These are phyloP conservation scores for Carlito syrichta DNA, from an alignment of 2,113 vertebrate species.

Conservation along the genomic window DNA sequence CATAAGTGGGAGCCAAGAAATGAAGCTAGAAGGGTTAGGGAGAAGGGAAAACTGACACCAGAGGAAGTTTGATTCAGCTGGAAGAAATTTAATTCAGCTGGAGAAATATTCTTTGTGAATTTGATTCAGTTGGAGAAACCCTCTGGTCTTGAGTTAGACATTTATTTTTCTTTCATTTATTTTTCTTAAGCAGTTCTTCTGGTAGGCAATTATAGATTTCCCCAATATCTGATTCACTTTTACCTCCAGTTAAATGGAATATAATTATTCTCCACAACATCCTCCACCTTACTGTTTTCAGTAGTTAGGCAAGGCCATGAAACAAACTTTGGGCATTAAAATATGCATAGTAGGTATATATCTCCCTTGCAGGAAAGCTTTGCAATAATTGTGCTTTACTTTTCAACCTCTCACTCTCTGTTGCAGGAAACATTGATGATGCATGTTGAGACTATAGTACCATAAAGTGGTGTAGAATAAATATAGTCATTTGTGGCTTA, in stretches of 20 bases:
- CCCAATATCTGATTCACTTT: neutral
- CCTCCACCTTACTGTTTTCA: neutral
- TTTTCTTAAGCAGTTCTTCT: neutral
- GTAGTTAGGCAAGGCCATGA: neutral
- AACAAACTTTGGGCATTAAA: neutral
- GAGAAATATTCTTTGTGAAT: constrained; percentile 39
- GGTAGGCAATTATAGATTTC: neutral
- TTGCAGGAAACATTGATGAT: neutral
- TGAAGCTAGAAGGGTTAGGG: neutral
- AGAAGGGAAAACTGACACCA: neutral
- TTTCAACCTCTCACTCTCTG: neutral
- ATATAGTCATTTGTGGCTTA: neutral
- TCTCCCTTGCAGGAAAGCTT: neutral
- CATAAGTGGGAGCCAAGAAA: neutral
- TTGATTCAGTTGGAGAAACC: constrained; percentile 31
- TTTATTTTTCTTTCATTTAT: neutral
- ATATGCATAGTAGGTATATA: neutral
- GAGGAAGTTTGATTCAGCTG: neutral
- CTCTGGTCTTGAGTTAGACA: neutral
- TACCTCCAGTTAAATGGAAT: neutral
- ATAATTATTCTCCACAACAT: neutral
- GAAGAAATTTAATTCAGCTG: constrained; percentile 21
- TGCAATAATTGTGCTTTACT: neutral
- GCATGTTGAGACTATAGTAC: neutral
- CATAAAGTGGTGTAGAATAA: neutral